Conservation (phyloP, 1,140 invertebrate species). For the Ceratina australensis region DNA sequence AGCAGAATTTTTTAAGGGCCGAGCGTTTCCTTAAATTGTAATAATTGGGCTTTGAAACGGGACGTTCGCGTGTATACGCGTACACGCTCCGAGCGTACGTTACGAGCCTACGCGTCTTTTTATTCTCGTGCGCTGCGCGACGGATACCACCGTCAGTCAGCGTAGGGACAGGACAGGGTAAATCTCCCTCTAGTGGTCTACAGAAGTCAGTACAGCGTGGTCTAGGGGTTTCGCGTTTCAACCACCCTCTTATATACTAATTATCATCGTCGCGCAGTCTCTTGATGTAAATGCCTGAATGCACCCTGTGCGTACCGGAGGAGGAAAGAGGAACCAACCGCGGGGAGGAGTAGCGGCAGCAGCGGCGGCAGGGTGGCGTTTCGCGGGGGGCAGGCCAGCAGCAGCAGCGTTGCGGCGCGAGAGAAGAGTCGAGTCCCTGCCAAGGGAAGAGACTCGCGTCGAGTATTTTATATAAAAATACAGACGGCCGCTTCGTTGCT, state of each 20-base stretch:
- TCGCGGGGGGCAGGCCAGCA: constrained; percentile 5
- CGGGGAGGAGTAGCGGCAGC: too few species aligned
- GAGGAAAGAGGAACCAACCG: constrained; percentile 12
- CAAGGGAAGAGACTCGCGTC: constrained; percentile 48
- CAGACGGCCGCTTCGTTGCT: constrained; percentile 55
- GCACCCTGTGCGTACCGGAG: constrained; percentile 57
- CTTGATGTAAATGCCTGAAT: constrained; percentile 74
- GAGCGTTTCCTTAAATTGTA: too few species aligned
- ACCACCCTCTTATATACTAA: constrained; percentile 74
- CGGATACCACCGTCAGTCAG: constrained; percentile 34
- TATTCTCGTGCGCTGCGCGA: constrained; percentile 48
- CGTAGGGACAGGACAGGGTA: constrained; percentile 48
- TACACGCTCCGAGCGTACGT: constrained; percentile 23
- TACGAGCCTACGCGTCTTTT: constrained; percentile 53
- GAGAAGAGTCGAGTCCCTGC: constrained; percentile 22
- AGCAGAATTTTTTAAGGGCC: too few species aligned
- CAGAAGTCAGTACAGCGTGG: constrained; percentile 72
- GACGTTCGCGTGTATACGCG: constrained; percentile 16
- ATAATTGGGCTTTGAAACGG: not conserved
- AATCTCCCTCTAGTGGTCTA: constrained; percentile 71
- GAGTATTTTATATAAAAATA: constrained; percentile 63
- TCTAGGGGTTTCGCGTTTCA: constrained; percentile 73
- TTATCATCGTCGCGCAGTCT: constrained; percentile 76
- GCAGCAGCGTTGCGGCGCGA: constrained; percentile 20
- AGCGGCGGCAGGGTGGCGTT: too few species aligned